Evolutionary conservation across 2,797 vertebrate genomes (phyloP).

Genomic region (Urophycis tenuis): DNA sequence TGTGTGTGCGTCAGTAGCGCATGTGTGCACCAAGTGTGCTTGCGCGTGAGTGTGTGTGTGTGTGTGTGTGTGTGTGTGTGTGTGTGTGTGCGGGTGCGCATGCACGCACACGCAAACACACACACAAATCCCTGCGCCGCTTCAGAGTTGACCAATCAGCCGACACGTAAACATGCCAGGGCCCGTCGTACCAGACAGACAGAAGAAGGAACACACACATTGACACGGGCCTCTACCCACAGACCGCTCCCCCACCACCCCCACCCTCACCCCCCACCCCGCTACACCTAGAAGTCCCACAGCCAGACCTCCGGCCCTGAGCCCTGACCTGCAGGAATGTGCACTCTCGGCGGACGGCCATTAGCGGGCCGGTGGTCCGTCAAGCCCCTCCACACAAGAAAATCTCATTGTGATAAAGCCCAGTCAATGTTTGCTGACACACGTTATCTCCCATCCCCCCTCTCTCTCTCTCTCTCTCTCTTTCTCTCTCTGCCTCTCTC

Average conservation of each 20-base stretch:
- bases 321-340: slow-evolving; percentile 68
- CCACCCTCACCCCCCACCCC: slow-evolving; percentile 10
- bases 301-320: neutral
- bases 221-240: slow-evolving; percentile 34
- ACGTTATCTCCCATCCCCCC: slow-evolving; percentile 59
- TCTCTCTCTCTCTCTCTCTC: slow-evolving; percentile 29
- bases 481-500: slow-evolving; percentile 25
- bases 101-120: neutral
- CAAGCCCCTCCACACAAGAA: slow-evolving; percentile 49
- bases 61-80: no score
- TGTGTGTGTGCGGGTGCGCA: no score
- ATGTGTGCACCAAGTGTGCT: neutral
- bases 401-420: slow-evolving; percentile 69
- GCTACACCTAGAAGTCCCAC: no score
- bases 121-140: slow-evolving; percentile 39
- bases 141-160: slow-evolving; percentile 28
- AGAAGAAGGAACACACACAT: slow-evolving; percentile 4
- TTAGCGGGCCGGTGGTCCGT: slow-evolving; percentile 56
- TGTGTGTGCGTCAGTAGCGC: neutral
- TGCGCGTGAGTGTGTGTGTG: no score
- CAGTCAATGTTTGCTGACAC: slow-evolving; percentile 70
- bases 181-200: slow-evolving; percentile 17
- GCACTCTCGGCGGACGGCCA: slow-evolving; percentile 51
- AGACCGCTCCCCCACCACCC: neutral
- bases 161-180: slow-evolving; percentile 42